phyloP scores from a whole-genome alignment of 1,140 invertebrate species.

The Apolygus lucorum region DNA sequence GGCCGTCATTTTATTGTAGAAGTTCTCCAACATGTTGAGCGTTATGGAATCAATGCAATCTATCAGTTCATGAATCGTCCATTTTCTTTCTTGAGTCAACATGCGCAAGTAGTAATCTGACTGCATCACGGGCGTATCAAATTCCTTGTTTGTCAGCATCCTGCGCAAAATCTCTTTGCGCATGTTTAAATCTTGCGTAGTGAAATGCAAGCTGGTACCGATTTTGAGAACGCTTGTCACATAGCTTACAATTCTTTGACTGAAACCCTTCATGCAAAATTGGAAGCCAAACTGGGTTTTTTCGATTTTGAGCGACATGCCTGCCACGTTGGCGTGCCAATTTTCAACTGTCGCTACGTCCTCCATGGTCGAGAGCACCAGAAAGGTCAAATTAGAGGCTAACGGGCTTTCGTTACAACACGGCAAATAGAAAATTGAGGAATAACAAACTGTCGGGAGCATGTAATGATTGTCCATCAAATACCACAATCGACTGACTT shows the following conservation, averaged over 20 bases:
- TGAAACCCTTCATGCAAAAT: not conserved
- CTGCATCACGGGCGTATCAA: not conserved
- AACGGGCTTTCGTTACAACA: not conserved
- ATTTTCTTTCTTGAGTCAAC: not conserved
- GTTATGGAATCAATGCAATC: not conserved
- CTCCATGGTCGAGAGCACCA: not conserved
- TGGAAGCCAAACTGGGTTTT: not conserved
- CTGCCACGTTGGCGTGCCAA: not conserved
- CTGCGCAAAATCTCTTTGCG: not conserved
- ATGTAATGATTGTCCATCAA: not conserved
- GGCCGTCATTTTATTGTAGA: not conserved
- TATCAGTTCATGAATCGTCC: not conserved
- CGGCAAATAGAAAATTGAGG: not conserved
- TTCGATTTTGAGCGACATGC: not conserved
- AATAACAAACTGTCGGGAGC: not conserved
- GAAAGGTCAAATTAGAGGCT: not conserved
- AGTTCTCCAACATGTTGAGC: not conserved
- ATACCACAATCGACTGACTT: not conserved
- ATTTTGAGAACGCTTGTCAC: not conserved
- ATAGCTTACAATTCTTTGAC: not conserved
- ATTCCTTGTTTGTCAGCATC: not conserved
- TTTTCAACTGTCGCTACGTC: not conserved
- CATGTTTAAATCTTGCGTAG: not conserved
- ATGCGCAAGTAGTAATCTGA: not conserved
- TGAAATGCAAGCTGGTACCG: not conserved